Conservation (phyloP, 2,888 invertebrate species). For the Parnassius orleans region DNA sequence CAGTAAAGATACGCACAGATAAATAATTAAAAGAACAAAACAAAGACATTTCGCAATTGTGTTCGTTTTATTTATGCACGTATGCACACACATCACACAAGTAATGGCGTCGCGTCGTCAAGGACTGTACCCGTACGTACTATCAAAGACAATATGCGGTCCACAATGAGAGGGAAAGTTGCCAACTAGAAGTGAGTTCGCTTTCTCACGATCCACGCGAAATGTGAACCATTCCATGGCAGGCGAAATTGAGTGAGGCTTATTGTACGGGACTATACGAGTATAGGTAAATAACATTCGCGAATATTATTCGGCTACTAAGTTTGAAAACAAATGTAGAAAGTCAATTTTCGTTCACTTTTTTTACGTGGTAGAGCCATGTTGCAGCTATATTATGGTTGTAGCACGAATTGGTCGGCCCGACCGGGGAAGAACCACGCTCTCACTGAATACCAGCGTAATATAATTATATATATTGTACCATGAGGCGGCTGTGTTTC, state of each 20-base stretch:
- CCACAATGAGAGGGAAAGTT: conserved; percentile 45
- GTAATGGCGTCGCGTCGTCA: background rate
- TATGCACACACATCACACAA: background rate
- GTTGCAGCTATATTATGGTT: no score
- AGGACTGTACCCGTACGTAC: conserved; percentile 6
- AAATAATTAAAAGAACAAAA: background rate
- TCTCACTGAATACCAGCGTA: no score
- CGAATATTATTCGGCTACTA: no score
- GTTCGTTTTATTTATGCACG: background rate
- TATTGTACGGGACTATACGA: no score
- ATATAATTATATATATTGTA: no score
- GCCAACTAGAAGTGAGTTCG: conserved; percentile 40
- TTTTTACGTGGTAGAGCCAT: no score
- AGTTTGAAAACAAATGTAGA: no score
- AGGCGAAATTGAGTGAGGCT: background rate
- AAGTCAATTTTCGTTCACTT: no score
- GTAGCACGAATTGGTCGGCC: no score
- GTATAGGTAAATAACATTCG: no score
- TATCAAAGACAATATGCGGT: conserved; percentile 17
- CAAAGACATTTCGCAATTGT: background rate
- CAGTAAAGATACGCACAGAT: background rate
- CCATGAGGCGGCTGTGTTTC: no score
- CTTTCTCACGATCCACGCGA: conserved; percentile 49
- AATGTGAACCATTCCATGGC: conserved; percentile 41
- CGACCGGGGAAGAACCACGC: no score